Percentiles rank a stretch among this genome's conserved stretches.
Conservation (phyloP, 2,888 invertebrate genomes). For the Agonopterix heracliana region DNA sequence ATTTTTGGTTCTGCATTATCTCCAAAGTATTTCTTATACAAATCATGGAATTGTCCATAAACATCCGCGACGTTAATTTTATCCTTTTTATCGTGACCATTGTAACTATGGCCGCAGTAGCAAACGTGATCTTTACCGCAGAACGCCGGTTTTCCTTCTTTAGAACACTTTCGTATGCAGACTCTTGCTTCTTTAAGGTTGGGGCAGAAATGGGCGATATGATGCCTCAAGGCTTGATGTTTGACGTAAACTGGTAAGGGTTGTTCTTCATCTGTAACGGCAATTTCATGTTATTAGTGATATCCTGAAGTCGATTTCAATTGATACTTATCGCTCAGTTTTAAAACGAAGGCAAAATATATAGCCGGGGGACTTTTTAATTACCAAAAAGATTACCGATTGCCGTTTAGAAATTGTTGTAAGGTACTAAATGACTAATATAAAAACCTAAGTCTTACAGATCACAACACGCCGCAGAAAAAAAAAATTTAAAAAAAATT, state of each 20-base stretch:
- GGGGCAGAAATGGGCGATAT: conserved; percentile 64
- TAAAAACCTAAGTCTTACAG: too few relatives aligned
- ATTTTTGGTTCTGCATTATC: neutral
- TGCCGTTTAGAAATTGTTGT: too few relatives aligned
- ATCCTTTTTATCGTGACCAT: conserved; percentile 6
- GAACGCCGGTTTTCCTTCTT: conserved; percentile 50
- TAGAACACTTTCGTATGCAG: conserved; percentile 53
- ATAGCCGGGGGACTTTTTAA: too few relatives aligned
- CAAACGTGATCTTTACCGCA: conserved; percentile 63
- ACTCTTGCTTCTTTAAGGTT: conserved; percentile 39
- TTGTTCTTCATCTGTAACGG: neutral
- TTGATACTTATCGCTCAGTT: too few relatives aligned
- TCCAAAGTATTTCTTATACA: conserved; percentile 57
- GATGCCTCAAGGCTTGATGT: conserved; percentile 26
- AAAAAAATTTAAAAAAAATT: too few relatives aligned
- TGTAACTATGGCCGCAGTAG: conserved; percentile 55
- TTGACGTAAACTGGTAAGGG: neutral
- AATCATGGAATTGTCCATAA: conserved; percentile 38
- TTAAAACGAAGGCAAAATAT: too few relatives aligned
- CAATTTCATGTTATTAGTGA: too few relatives aligned
- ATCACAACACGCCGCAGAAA: too few relatives aligned
- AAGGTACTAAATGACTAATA: too few relatives aligned
- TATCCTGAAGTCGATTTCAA: too few relatives aligned
- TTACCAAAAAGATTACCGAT: too few relatives aligned
- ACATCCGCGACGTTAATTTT: conserved; percentile 15